These are phyloP conservation scores for Philonicus albiceps DNA, from an alignment of 2,888 invertebrate species.

Conservation along the genomic window DNA sequence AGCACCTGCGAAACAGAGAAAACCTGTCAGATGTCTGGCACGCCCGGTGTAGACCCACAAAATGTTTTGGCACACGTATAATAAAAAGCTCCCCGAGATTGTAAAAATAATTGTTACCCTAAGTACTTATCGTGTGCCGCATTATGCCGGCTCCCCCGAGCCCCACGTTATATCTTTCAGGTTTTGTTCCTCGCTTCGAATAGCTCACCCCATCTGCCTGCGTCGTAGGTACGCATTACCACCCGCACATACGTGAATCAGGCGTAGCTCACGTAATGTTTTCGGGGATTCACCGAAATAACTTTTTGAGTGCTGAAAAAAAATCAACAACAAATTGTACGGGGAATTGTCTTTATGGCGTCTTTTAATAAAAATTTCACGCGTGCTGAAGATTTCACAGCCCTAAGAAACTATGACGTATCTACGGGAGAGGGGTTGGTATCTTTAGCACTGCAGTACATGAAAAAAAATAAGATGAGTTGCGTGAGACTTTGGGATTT, in stretches of 20 bases:
- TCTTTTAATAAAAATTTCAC: constrained; percentile 33
- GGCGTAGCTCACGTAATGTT: neutral
- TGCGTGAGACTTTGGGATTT: neutral
- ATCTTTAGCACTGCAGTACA: neutral
- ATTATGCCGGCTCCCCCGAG: constrained; percentile 15
- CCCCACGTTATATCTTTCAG: constrained; percentile 13
- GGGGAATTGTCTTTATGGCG: constrained; percentile 31
- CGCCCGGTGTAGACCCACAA: neutral
- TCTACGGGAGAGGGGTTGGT: neutral
- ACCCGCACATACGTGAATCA: neutral
- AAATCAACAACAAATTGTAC: neutral
- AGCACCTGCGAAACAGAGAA: neutral
- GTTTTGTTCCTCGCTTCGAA: constrained; percentile 1
- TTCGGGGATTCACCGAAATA: constrained; percentile 19
- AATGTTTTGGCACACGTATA: neutral
- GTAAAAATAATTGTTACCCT: constrained; percentile 43
- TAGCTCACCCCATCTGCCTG: neutral
- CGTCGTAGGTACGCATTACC: neutral
- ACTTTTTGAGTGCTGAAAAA: constrained; percentile 18
- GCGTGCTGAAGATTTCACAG: neutral
- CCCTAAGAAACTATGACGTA: constrained; percentile 3
- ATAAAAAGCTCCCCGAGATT: constrained; percentile 41
- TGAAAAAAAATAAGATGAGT: neutral
- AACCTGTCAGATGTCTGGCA: neutral
- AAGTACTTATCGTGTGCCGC: constrained; percentile 40